Percentiles rank a stretch among this genome's conserved stretches.
These are phyloP conservation scores for Drosophila nigritarsus DNA, from an alignment of 2,888 invertebrate species.

Conservation along the genomic window DNA sequence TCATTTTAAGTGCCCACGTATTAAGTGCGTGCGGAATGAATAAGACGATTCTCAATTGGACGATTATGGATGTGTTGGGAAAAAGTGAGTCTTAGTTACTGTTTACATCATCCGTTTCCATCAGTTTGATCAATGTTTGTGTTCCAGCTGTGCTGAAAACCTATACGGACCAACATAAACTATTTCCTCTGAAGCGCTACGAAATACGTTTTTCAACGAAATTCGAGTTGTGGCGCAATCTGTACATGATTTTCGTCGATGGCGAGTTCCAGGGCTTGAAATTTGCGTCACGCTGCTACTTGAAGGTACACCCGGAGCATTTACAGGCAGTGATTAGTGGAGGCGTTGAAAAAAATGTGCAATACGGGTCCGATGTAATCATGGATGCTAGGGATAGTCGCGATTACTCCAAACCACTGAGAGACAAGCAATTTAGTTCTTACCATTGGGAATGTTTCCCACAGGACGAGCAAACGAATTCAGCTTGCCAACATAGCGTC, in stretches of 20 bases:
- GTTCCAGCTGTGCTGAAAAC: slow-evolving; percentile 5
- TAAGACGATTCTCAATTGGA: slow-evolving; percentile 20
- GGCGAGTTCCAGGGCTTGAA: neutral
- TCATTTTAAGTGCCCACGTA: neutral
- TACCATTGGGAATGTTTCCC: slow-evolving; percentile 53
- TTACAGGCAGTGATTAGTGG: slow-evolving; percentile 59
- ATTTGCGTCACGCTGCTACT: slow-evolving; percentile 51
- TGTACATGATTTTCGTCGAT: slow-evolving; percentile 31
- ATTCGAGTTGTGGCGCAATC: slow-evolving; percentile 16
- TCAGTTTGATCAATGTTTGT: neutral
- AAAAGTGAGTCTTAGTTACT: slow-evolving; percentile 16
- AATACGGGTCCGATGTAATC: neutral
- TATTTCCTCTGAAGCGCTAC: slow-evolving; percentile 26
- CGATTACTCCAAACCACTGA: slow-evolving; percentile 37
- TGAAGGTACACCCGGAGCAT: slow-evolving; percentile 1
- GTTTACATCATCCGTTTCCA: neutral
- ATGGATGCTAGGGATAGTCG: slow-evolving; percentile 55
- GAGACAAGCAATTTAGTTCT: slow-evolving; percentile 25
- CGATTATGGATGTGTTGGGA: slow-evolving; percentile 14
- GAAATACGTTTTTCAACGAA: slow-evolving; percentile 2
- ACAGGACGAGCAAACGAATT: slow-evolving; percentile 19
- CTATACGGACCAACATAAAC: neutral
- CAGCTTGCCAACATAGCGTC: slow-evolving; percentile 11
- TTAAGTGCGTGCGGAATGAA: neutral
- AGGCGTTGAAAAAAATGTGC: neutral